Base-by-base conservation (phyloP, 2,797 vertebrate species). In the Staurois parvus region DNA sequence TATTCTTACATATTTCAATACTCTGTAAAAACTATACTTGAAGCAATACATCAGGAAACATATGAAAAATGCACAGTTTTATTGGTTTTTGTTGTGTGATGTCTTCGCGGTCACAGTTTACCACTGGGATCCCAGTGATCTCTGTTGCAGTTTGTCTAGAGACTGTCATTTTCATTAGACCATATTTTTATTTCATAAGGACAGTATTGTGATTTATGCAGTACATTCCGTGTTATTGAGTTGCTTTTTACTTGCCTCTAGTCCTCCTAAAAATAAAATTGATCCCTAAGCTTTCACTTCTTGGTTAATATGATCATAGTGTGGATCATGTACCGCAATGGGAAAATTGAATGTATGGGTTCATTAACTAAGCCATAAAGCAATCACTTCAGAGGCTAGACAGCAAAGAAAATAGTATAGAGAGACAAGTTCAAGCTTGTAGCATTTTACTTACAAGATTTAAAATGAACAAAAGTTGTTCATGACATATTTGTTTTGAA, bases 321-420 rank as follows among this genome's bases (percentile, higher is more conserved):
- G 45, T 78, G 67, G 75, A 67, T 64, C 32, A 34, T 62, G 67
- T 37, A 42, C 75, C n/a, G 32, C 45, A 56, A 24, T 64, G 73
- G 48, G 74, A 84, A 84, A 84, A 77, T 84, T 77, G 66, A 84
- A 84, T 84, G 75, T 73, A 73, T 40, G 70, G 68, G 68, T 79
- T 84, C 76, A 84, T 84, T 84, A 84, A 84, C 48, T 84, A 69
- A 78, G 45, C 74, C 67, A 84, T 84, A 79, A 78, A 76, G 19
- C 48, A 77, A 78, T 84, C 66, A 37, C 45, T 56, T 79, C 66
- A 68, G 67, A 40, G n/a, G 32, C 52, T 64, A 78, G 37, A 79
- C 68, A 72, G 32, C 12, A 62, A 67, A 72, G 29, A 37, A 79
- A 84, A 78, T 32, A 59, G 67, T 28, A 32, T 59, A 62, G 11